Conservation (phyloP, 2,888 invertebrate species). For the Argyresthia albistria region DNA sequence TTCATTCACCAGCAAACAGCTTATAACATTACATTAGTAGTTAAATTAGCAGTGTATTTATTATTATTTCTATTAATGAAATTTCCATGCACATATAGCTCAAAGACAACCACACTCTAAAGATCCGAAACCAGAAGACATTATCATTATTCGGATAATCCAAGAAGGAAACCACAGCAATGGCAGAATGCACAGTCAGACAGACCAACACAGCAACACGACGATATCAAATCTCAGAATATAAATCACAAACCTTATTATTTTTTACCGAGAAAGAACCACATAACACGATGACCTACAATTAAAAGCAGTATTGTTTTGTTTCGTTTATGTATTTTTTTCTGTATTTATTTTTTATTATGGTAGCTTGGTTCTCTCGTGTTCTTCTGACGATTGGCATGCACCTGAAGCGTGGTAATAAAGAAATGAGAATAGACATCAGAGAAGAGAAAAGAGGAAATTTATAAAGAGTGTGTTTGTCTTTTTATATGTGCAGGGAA, state of each 20-base stretch:
- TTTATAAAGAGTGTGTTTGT: conserved; percentile 65
- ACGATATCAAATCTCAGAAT: too few relatives aligned
- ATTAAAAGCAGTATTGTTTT: conserved; percentile 13
- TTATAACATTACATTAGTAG: too few relatives aligned
- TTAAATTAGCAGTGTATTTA: conserved; percentile 19
- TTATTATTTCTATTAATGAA: conserved; percentile 37
- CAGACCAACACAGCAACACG: conserved; percentile 13
- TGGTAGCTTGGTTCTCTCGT: conserved; percentile 40
- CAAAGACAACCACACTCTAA: conserved; percentile 69
- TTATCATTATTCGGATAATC: background rate
- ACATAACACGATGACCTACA: conserved; percentile 9
- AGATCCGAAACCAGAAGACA: conserved; percentile 19
- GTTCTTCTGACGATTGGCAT: conserved; percentile 57
- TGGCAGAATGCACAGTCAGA: background rate
- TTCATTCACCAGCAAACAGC: too few relatives aligned
- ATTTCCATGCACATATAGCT: conserved; percentile 71
- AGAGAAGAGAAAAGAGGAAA: conserved; percentile 27
- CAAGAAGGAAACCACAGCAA: conserved; percentile 24
- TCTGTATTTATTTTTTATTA: conserved; percentile 42
- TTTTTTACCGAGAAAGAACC: background rate
- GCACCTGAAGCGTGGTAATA: conserved; percentile 49
- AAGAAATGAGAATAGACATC: conserved; percentile 24
- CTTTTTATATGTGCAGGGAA: conserved; percentile 71
- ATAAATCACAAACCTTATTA: too few relatives aligned
- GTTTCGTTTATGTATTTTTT: conserved; percentile 34